Conservation (phyloP, 2,113 vertebrate species). For the Ptyas mucosa region DNA sequence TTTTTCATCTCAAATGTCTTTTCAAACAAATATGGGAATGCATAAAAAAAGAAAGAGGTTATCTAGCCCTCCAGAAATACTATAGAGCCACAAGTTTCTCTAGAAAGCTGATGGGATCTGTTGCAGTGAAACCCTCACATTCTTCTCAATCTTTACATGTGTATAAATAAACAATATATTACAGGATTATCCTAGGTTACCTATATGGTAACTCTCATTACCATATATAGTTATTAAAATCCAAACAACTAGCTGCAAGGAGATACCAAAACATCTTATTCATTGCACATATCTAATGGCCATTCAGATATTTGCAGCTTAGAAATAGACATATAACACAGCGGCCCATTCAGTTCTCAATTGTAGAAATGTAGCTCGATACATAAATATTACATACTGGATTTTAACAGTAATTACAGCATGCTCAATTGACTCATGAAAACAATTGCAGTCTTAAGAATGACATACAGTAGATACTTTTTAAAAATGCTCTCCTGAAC, state of each 20-base stretch:
- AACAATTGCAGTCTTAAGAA: background rate
- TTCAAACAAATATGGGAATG: background rate
- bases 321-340: background rate
- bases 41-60: background rate
- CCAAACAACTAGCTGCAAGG: background rate
- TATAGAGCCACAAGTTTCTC: background rate
- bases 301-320: background rate
- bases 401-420: background rate
- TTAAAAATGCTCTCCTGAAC: background rate
- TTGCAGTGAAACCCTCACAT: background rate
- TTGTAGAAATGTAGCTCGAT: too few relatives aligned
- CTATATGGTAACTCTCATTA: background rate
- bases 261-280: background rate
- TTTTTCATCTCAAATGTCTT: background rate
- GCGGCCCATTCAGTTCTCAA: background rate
- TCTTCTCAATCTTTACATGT: background rate
- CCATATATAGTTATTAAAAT: background rate
- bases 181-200: background rate
- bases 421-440: background rate
- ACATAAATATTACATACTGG: background rate
- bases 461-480: background rate
- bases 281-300: background rate
- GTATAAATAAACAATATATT: background rate
- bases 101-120: background rate
- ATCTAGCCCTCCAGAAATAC: background rate